Evolutionary conservation across 2,797 vertebrate species (phyloP).

Genomic region (Apodemus agrarius): DNA sequence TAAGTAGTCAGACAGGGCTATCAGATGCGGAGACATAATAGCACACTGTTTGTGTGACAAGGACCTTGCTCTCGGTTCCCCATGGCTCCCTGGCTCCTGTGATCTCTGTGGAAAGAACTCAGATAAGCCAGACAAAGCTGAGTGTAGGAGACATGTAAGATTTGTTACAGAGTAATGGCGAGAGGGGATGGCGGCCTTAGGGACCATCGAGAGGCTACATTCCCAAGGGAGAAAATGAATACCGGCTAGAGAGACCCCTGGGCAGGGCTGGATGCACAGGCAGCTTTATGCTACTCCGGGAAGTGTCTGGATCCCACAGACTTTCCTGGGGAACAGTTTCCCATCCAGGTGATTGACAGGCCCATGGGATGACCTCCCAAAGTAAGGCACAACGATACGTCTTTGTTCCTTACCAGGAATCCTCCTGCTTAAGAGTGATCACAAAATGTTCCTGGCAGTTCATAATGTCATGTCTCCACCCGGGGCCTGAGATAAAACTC

Average conservation of each 20-base stretch:
- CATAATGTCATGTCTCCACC: not conserved
- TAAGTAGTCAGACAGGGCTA: not conserved
- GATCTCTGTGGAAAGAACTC: not conserved
- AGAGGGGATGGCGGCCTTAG: not conserved
- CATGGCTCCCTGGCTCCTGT: not conserved
- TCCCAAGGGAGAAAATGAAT: not conserved
- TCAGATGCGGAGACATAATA: not conserved
- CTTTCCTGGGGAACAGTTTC: not conserved
- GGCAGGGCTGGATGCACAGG: not conserved
- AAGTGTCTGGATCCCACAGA: not conserved
- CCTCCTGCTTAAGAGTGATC: not conserved
- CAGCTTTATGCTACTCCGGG: not conserved
- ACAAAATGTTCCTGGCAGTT: not conserved
- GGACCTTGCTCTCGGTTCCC: not conserved
- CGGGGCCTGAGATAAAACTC: not conserved
- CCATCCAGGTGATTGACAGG: not conserved
- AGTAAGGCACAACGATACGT: not conserved
- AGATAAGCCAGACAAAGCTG: not conserved
- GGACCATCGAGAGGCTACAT: too few relatives aligned
- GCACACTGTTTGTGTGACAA: not conserved
- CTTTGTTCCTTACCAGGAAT: not conserved
- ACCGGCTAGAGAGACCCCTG: not conserved
- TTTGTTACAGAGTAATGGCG: not conserved
- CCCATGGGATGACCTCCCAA: not conserved
- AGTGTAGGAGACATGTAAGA: not conserved